Percentiles rank a stretch among this genome's conserved stretches.
These are phyloP conservation scores for Plestiodon gilberti DNA, from an alignment of 2,113 vertebrate species.

Conservation along the genomic window DNA sequence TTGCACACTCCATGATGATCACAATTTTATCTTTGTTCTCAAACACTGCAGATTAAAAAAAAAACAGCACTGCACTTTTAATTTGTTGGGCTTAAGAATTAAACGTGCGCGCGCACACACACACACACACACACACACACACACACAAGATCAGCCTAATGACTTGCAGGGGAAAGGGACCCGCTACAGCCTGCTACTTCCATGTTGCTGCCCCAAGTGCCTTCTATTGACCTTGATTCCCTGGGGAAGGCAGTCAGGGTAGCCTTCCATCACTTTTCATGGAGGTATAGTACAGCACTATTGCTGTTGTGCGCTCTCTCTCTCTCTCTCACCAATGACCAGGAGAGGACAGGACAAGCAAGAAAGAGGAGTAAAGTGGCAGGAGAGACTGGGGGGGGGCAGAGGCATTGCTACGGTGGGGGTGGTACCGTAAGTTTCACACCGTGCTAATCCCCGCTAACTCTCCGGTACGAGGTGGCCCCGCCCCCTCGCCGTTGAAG, in stretches of 20 bases:
- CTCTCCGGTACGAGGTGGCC: no score
- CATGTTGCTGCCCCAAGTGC: background rate
- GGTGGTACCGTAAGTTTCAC: no score
- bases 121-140: background rate
- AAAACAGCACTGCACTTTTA: slow-evolving; percentile 8
- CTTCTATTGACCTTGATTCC: background rate
- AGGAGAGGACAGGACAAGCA: background rate
- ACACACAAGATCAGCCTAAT: background rate
- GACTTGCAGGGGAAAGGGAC: no score
- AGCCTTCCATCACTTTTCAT: background rate
- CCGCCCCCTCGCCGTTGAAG: no score
- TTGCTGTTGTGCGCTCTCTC: background rate
- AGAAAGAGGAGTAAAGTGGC: background rate
- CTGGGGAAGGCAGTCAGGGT: no score
- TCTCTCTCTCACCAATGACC: background rate
- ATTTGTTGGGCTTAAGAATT: slow-evolving; percentile 1
- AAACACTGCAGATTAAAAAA: slow-evolving; percentile 83
- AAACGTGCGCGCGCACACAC: background rate
- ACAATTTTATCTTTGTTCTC: slow-evolving; percentile 99
- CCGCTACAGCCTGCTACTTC: background rate
- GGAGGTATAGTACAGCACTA: background rate
- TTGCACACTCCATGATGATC: slow-evolving; percentile 95
- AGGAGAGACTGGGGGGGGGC: no score
- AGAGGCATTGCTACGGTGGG: no score
- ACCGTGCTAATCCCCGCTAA: no score